Base-by-base conservation (phyloP, 2,888 invertebrate genomes). In the Hirudinaria manillensis region DNA sequence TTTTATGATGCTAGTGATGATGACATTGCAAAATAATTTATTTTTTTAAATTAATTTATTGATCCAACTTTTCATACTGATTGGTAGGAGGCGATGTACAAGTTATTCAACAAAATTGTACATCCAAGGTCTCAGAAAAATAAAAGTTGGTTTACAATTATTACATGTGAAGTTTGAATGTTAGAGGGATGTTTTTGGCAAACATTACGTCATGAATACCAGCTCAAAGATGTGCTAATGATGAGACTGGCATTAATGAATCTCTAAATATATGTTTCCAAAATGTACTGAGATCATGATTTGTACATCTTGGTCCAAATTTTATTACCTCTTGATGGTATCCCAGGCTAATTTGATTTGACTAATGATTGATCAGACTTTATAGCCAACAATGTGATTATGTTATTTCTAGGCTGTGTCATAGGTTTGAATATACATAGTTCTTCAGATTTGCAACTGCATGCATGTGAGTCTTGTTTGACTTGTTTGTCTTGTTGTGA, bases 1-100 rank as follows among this genome's bases (percentile, higher is more conserved):
- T 76, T 29, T 19, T 19, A 53, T 68, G 36, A 32, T 68, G 2
- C 13, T 34, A 34, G 6, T 24, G 34, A 68, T 68, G n/a, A 27
- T 61, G 3, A 61, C 29, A 27, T 3, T 34, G 21, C 68, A 34
- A 34, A 67, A 34, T 7, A 6, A 29, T 68, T 29, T 21, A n/a
- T 68, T 32, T 13, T 36, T 19, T 16, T 65, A 13, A 27, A 65
- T 65, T 65, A 27, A 19, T 24, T 72, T 45, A 19, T 72, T 53
- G 55, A 13, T 61, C 10, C 13, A 61, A 19, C 61, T 61, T 10
- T 66, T 34, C 24, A n/a, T 4, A 24, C 45, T 74, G 16, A 19
- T 4, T 68, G 36, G n/a, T 55, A 75, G 74, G 66, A 74, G 16
- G 74, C 61, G 24, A 74, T 74, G 74, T 74, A 66, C 67, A 74